Conservation (phyloP, 2,113 vertebrate species). For the Lichenostomus cassidix region DNA sequence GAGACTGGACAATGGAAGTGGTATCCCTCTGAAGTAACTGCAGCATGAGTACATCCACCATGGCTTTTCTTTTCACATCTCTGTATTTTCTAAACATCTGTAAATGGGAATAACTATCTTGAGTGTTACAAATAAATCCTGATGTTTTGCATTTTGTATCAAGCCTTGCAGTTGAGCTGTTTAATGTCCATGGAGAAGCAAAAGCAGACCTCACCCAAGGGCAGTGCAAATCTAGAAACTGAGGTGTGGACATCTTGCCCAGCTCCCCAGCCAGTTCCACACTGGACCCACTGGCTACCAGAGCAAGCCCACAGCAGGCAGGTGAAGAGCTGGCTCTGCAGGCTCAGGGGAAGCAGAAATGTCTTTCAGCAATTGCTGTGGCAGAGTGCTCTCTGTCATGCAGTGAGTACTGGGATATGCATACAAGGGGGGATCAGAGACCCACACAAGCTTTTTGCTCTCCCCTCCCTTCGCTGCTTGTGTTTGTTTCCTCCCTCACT, state of each 20-base stretch:
- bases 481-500: neutral
- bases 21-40: neutral
- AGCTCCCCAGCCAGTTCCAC: neutral
- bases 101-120: neutral
- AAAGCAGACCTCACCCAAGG: neutral
- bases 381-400: neutral
- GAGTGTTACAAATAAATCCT: neutral
- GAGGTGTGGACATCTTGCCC: neutral
- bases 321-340: neutral
- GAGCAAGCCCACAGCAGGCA: neutral
- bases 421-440: neutral
- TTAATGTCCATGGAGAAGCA: neutral
- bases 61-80: neutral
- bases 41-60: neutral
- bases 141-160: neutral
- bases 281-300: neutral
- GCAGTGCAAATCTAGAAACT: neutral
- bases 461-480: neutral
- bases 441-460: neutral
- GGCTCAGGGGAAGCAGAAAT: neutral
- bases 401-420: too few relatives aligned
- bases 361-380: neutral
- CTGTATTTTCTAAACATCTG: neutral
- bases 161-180: neutral
- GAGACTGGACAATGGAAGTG: fast-evolving